phyloP scores from a whole-genome alignment of 2,113 vertebrate genomes.

The Garra rufa region DNA sequence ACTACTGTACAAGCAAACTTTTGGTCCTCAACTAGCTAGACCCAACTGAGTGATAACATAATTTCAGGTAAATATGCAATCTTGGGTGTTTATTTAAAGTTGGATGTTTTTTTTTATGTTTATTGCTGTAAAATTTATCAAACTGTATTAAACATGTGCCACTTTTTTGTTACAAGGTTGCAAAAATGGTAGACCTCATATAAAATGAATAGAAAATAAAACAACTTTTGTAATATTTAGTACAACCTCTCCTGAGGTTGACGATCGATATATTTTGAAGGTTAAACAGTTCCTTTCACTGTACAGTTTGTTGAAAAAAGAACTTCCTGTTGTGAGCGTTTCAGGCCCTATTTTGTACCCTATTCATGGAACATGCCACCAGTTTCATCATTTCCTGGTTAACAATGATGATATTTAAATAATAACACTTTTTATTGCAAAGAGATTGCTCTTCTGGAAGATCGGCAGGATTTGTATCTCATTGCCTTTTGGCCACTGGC shows the following conservation, averaged over 20 bases:
- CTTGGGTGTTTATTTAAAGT: neutral
- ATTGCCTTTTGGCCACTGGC: conserved; percentile 23
- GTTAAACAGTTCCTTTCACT: neutral
- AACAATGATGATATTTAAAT: conserved; percentile 41
- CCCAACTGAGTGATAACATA: neutral
- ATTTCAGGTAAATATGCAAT: neutral
- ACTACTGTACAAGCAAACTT: neutral
- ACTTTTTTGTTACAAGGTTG: neutral
- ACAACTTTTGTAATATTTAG: neutral
- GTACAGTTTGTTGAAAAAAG: neutral
- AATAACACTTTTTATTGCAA: neutral
- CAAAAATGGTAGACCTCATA: neutral
- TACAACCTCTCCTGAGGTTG: neutral
- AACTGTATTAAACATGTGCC: neutral
- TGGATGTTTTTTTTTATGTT: neutral
- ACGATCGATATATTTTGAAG: neutral
- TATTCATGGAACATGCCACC: neutral
- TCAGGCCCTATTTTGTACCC: neutral
- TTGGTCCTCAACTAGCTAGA: neutral
- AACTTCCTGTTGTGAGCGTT: neutral
- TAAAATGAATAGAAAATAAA: neutral
- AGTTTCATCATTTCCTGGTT: conserved; percentile 19
- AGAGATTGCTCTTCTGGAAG: conserved; percentile 24
- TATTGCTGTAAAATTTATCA: neutral
- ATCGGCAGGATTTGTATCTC: neutral